Conservation (phyloP, 1,140 invertebrate genomes). For the Drosophila equinoxialis region DNA sequence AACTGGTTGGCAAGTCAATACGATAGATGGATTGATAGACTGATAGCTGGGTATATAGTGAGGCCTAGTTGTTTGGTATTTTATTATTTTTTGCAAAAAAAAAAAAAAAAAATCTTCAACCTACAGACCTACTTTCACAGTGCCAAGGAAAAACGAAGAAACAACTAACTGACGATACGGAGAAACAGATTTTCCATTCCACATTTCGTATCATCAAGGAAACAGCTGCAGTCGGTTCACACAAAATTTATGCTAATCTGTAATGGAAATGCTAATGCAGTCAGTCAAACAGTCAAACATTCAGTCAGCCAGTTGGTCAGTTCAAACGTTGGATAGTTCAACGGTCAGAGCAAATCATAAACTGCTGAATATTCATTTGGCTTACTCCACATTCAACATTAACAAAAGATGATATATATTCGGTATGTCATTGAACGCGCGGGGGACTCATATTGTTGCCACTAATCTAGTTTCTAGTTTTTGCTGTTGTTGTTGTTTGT, state of each 20-base stretch:
- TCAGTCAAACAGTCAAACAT: constrained; percentile 2
- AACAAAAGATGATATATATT: constrained; percentile 73
- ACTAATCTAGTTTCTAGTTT: constrained; percentile 70
- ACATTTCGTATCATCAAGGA: constrained; percentile 69
- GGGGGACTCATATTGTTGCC: constrained; percentile 46
- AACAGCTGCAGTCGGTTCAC: constrained; percentile 41
- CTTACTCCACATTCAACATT: constrained; percentile 58
- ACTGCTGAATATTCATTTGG: constrained; percentile 75
- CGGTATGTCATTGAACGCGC: constrained; percentile 39
- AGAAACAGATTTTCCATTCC: constrained; percentile 58
- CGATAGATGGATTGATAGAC: constrained; percentile 24
- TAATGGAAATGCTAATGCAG: constrained; percentile 69
- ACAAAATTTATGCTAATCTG: constrained; percentile 69
- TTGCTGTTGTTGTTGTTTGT: not conserved
- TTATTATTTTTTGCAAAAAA: constrained; percentile 6
- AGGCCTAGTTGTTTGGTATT: not conserved
- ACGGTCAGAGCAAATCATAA: constrained; percentile 71
- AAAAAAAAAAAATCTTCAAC: constrained; percentile 47
- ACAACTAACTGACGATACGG: constrained; percentile 2
- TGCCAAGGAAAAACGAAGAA: constrained; percentile 38
- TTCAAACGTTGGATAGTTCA: constrained; percentile 48
- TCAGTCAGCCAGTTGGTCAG: constrained; percentile 24
- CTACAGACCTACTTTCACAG: constrained; percentile 74
- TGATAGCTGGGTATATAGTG: not conserved
- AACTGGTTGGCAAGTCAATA: constrained; percentile 75